Evolutionary conservation across 2,888 invertebrate genomes (phyloP), one percentile per base, ranked within the genome.

Genomic region (Torymus texanus): DNA sequence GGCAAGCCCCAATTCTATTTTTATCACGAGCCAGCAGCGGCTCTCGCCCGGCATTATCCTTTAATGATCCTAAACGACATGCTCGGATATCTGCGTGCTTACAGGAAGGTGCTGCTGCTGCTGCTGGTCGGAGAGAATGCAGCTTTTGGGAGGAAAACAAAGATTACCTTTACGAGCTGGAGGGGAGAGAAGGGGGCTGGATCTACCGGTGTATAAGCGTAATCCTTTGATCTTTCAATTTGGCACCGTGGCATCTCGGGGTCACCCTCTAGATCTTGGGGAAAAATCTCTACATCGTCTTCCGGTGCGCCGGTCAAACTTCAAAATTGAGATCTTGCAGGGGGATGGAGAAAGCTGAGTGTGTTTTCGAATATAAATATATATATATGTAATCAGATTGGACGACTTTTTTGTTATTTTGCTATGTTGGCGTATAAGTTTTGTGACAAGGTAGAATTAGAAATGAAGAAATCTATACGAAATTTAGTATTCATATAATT

Each of bases 161-260:
- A 81, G 74, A 82, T 79, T 79, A 82, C 78, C 59, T 81, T 74
- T 67, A 82, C 81, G 75, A 74, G 79, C 65, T 51, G 50, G 41
- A 41, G 41, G 29, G 29, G 29, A 29, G 29, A 8, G n/a, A n/a
- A n/a, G 8, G 41, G 41, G 10, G 8, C 41, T 41, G 70, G 53
- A 67, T 75, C 56, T 21, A 24, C 51, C 24, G 65, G 14, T 63
- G 21, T 66, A 76, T 63, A 79, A 73, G 70, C 66, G 63, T 83
- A 83, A 86, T 86, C 84, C 86, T 83, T 87, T 86, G 87, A 87
- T 87, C 87, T 88, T 87, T 86, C 85, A 86, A 87, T 88, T 87
- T 85, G 83, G 84, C 82, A 84, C 70, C 62, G 71, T 51, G 65
- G 62, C 80, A 63, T 78, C 65, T 70, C 72, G 71, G 66, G 16